Evolutionary conservation across 1,140 invertebrate species (phyloP), one percentile per base, ranked within the genome.

Genomic region (Lutraria rhynchaena): DNA sequence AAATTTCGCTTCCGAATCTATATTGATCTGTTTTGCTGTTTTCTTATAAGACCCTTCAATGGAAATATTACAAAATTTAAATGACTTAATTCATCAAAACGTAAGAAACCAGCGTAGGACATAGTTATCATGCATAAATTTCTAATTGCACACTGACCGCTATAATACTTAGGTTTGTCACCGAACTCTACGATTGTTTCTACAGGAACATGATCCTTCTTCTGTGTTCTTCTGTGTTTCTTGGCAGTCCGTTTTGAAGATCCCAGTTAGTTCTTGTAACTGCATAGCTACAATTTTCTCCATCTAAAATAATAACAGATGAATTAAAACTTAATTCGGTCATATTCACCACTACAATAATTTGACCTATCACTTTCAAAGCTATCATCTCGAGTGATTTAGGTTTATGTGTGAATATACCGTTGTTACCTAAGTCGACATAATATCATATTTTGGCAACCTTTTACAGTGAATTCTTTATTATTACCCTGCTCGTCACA

Each of bases 71-170:
- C 3, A 27, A 51, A 71, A 83, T 63, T 35, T 17, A 1, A 76
- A 24, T 57, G 58, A 76, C 55, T 76, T 19, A 84, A 9, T 46
- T 84, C 83, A 51, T 69, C 73, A 63, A 69, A 82, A 31, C 73
- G 60, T 15, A 77, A 67, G 63, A 78, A 77, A 3, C 78, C 78
- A 11, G 58, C 4, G 29, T 49, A 74, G 41, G 15, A 9, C 1
- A 74, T 3, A 2, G 41, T 2, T 17, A 74, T 74, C 70, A 74
- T 74, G 35, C 11, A 35, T 31, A 74, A 24, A 57, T 74, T 22
- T 57, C 70, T 33, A 5, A 74, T 22, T 7, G 37, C 44, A 4
- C 13, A 4, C 35, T 9, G 24, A 74, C 35, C 51, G 1, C 5
- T 5, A 27, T 7, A 57, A 37, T 24, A 3, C 15, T 37, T 31